These are phyloP conservation scores for Ploceus nigricollis DNA, from an alignment of 2,113 vertebrate species.

Conservation along the genomic window DNA sequence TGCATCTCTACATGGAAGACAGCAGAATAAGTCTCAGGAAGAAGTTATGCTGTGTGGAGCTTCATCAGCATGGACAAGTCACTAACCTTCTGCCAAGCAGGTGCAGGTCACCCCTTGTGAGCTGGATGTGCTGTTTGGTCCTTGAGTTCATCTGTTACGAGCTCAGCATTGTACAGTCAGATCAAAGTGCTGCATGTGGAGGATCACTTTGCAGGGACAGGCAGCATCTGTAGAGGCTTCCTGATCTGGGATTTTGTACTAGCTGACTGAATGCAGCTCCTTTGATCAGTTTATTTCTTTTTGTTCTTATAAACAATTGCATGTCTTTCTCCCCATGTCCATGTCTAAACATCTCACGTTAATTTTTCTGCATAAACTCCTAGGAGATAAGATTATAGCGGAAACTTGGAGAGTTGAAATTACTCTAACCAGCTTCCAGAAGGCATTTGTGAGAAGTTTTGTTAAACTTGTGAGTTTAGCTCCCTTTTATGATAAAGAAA, in stretches of 20 bases:
- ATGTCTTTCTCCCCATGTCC: background rate
- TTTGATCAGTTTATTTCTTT: background rate
- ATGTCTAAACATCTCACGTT: background rate
- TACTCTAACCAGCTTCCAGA: background rate
- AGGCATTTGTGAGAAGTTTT: background rate
- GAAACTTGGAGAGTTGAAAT: background rate
- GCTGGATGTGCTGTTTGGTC: background rate
- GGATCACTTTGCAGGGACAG: background rate
- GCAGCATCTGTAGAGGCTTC: background rate
- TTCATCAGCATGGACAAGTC: background rate
- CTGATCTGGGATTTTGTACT: background rate
- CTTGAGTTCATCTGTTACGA: background rate
- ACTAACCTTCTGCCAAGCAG: background rate
- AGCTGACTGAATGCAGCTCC: background rate
- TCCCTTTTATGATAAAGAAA: background rate
- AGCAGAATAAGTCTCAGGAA: background rate
- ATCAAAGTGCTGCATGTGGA: background rate
- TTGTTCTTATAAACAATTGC: background rate
- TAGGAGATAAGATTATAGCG: background rate
- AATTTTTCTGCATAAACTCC: background rate
- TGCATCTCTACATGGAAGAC: background rate
- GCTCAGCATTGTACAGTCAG: background rate
- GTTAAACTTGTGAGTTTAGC: background rate
- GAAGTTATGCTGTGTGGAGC: background rate
- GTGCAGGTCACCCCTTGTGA: background rate